Conservation (phyloP, 2,888 invertebrate genomes). For the Melieria crassipennis region DNA sequence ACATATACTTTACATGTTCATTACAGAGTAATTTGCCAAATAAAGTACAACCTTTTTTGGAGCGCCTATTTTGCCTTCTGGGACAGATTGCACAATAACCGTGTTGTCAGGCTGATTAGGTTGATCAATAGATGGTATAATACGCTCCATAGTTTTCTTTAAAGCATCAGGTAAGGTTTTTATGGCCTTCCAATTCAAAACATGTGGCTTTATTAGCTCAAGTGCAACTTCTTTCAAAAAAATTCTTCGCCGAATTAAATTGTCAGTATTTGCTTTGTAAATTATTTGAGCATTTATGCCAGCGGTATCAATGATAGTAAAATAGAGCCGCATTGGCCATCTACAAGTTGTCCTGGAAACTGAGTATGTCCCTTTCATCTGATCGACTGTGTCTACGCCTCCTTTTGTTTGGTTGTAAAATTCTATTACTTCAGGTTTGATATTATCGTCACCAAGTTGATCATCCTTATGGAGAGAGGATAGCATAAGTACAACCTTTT, state of each 20-base stretch:
- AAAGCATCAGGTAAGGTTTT: conserved; percentile 6
- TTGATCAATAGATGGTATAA: conserved; percentile 1
- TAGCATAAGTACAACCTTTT: too few species aligned
- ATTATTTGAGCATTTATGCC: conserved; percentile 1
- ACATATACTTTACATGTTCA: too few species aligned
- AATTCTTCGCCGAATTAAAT: too few species aligned
- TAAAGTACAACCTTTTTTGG: too few species aligned
- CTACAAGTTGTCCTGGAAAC: conserved; percentile 10
- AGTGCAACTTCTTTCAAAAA: conserved; percentile 10
- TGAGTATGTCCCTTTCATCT: conserved; percentile 10
- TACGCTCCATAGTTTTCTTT: background rate
- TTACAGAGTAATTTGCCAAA: too few species aligned
- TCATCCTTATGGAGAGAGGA: too few species aligned
- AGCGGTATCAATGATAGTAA: conserved; percentile 1
- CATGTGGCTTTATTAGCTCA: conserved; percentile 10
- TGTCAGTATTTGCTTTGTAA: too few species aligned
- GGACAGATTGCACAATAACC: too few species aligned
- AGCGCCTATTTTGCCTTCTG: too few species aligned
- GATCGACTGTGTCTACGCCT: background rate
- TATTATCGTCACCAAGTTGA: too few species aligned
- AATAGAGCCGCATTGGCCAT: conserved; percentile 8
- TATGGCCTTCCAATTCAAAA: background rate
- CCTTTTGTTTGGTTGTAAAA: conserved; percentile 6
- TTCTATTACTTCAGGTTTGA: too few species aligned
- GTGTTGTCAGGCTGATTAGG: too few species aligned